phyloP scores from a whole-genome alignment of 2,113 vertebrate genomes.

The Tamias sibiricus region DNA sequence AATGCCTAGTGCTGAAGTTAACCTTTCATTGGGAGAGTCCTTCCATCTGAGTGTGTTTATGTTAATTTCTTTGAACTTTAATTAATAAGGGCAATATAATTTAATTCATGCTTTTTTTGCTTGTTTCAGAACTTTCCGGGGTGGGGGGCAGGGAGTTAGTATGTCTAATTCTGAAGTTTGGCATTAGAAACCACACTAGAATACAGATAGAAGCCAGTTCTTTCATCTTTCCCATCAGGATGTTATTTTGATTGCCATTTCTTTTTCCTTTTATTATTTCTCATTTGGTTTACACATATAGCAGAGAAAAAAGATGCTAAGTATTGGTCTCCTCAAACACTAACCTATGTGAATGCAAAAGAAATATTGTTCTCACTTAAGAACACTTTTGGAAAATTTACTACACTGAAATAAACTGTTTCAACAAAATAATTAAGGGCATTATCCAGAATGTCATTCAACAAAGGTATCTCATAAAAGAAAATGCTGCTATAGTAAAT shows the following conservation, averaged over 20 bases:
- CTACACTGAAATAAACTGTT: not conserved
- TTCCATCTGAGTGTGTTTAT: not conserved
- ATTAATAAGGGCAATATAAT: not conserved
- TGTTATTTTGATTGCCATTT: not conserved
- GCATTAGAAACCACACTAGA: not conserved
- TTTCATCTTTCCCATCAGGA: not conserved
- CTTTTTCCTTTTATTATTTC: not conserved
- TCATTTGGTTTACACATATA: not conserved
- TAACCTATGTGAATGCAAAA: not conserved
- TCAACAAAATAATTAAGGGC: not conserved
- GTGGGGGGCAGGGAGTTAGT: not conserved
- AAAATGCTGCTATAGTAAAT: not conserved
- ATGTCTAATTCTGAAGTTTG: not conserved
- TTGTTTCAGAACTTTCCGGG: not conserved
- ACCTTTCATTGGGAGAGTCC: not conserved
- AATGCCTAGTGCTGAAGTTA: not conserved
- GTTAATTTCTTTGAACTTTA: slow-evolving; percentile 20
- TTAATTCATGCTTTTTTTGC: not conserved
- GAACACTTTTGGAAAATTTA: not conserved
- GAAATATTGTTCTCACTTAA: not conserved
- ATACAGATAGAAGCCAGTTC: not conserved
- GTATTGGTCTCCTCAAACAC: not conserved
- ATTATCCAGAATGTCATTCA: not conserved
- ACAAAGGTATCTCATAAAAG: not conserved
- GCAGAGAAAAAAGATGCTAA: not conserved